These are phyloP conservation scores for Eledone cirrhosa DNA, from an alignment of 2,888 invertebrate species.

Conservation along the genomic window DNA sequence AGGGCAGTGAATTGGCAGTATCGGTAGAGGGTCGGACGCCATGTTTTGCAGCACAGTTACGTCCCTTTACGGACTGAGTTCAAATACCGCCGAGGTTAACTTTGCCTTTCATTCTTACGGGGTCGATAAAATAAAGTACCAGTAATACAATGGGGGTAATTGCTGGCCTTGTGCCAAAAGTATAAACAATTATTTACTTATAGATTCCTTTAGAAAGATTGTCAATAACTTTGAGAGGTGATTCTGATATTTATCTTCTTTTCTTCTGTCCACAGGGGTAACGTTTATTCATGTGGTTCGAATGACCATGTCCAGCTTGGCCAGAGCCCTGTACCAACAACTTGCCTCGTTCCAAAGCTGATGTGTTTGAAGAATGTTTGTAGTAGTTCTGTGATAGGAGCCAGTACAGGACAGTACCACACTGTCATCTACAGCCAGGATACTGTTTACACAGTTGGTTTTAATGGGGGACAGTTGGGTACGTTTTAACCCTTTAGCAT, in stretches of 20 bases:
- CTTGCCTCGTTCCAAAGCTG: constrained; percentile 68
- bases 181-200: no score
- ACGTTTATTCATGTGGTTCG: constrained; percentile 70
- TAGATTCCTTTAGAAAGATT: no score
- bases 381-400: constrained; percentile 66
- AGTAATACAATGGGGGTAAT: no score
- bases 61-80: no score
- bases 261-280: constrained; percentile 68
- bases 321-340: constrained; percentile 69
- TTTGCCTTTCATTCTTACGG: no score
- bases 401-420: constrained; percentile 78
- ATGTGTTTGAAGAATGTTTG: constrained; percentile 55
- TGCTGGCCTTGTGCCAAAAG: no score
- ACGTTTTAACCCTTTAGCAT: no score
- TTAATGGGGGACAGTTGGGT: constrained; percentile 83
- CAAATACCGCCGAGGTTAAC: no score
- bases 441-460: constrained; percentile 81
- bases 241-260: constrained; percentile 22
- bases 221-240: neutral
- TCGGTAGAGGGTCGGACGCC: no score
- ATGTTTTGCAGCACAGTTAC: no score
- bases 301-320: constrained; percentile 77
- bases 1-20: no score
- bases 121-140: no score
- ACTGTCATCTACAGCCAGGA: constrained; percentile 74